Evolutionary conservation across 2,113 vertebrate genomes (phyloP).

Genomic region (Toxotes chatareus): DNA sequence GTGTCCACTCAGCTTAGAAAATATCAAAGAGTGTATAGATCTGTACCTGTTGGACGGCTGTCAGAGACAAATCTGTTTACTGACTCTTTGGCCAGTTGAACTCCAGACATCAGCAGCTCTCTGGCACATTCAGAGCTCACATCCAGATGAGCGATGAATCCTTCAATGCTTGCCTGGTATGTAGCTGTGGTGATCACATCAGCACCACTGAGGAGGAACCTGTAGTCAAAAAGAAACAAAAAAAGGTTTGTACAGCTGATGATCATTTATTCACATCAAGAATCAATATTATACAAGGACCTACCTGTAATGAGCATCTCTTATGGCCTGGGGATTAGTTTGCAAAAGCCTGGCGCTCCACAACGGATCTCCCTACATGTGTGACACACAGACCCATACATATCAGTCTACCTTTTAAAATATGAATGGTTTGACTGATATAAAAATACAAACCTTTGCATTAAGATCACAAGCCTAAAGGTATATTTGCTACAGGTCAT

Average conservation of each 20-base stretch:
- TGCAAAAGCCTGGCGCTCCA: constrained; percentile 87
- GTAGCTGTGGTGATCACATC: constrained; percentile 86
- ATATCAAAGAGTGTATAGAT: neutral
- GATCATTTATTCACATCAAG: neutral
- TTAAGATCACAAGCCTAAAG: neutral
- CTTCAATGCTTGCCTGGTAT: constrained; percentile 87
- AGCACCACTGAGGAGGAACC: constrained; percentile 84
- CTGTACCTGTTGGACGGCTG: constrained; percentile 60
- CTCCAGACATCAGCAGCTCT: constrained; percentile 82
- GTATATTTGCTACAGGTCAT: neutral
- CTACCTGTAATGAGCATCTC: constrained; percentile 84
- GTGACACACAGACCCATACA: constrained; percentile 24
- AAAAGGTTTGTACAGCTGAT: neutral
- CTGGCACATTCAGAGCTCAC: constrained; percentile 76
- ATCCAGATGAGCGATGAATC: constrained; percentile 80
- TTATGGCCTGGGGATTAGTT: constrained; percentile 83
- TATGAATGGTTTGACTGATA: neutral
- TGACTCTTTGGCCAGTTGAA: constrained; percentile 82
- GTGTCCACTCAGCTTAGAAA: neutral
- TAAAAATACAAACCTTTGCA: neutral
- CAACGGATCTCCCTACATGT: constrained; percentile 83
- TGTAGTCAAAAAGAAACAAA: constrained; percentile 32
- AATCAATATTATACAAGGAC: neutral
- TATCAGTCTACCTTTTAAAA: neutral
- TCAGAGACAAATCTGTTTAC: constrained; percentile 67